phyloP scores from a whole-genome alignment of 2,113 vertebrate genomes.

The Pundamilia nyererei region DNA sequence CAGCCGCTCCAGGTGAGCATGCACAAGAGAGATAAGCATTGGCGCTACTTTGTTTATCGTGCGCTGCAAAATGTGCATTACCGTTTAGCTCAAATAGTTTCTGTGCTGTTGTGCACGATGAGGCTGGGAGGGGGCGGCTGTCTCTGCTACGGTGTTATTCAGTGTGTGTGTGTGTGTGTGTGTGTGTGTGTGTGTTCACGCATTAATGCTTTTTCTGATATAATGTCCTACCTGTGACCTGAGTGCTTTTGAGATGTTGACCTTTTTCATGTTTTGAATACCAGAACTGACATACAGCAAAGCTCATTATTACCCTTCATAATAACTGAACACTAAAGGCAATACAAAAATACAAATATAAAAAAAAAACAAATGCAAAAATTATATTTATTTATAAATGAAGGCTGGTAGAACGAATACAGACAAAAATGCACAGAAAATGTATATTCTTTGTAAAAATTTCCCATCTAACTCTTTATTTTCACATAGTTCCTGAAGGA shows the following conservation, averaged over 20 bases:
- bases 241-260: not conserved
- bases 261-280: not conserved
- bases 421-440: too few relatives aligned
- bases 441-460: too few relatives aligned
- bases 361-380: not conserved
- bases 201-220: not conserved
- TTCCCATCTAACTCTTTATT: not conserved
- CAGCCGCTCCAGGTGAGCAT: constrained; percentile 80
- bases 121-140: not conserved
- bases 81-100: not conserved
- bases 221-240: not conserved
- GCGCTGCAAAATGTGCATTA: not conserved
- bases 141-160: not conserved
- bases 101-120: not conserved
- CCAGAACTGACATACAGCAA: not conserved
- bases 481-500: not conserved
- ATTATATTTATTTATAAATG: not conserved
- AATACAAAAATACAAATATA: not conserved
- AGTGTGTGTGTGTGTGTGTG: not conserved
- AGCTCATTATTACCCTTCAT: not conserved
- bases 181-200: not conserved
- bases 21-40: not conserved
- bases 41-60: not conserved
- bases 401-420: not conserved
- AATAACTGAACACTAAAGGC: not conserved